Base-by-base conservation (phyloP, 2,797 vertebrate genomes). In the Hippopotamyrus pictus region DNA sequence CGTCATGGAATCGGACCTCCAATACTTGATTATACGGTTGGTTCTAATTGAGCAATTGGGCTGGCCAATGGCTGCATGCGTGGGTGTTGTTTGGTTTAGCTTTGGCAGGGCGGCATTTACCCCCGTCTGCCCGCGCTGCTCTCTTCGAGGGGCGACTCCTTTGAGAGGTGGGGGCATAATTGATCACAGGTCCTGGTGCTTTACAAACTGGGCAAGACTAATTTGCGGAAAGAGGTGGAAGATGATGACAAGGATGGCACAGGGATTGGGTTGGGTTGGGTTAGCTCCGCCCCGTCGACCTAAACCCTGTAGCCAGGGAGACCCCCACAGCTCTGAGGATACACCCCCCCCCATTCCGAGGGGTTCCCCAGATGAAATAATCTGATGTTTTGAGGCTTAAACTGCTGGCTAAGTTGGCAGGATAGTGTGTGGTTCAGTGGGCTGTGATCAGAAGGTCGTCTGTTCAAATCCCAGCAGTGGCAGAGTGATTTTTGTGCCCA, bases 1-100 rank as follows among this genome's bases (percentile, higher is more conserved):
- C 88, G 79, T 89, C 88, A 89, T 85, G 79, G 79, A 89, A 65
- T 48, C n/a, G 82, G 88, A 89, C 88, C 88, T 89, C 88, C 88
- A 65, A 85, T 65, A 82, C 88, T 89, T 59, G 79, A 85, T 89
- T 89, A 89, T 65, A 89, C 54, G 57, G 79, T 85, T 85, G 88
- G 79, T 11, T 46, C 22, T 84, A 89, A 89, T 85, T 89, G 88
- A 62, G 82, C 82, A 85, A 89, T 85, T 59, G 82, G 88, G 88
- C 65, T n/a, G 82, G 79, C 37, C 69, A 89, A 84, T 62, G 88
- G 54, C 54, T 62, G 88, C 6, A 48, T 5, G 79, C 48, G 88
- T 89, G 88, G 88, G 88, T 46, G 88, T 62, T 85, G 79, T 89
- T 89, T 89, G 79, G 54, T 89, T 89, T 89, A 62, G 22, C 29